These are phyloP conservation scores for Magallana ariakensis DNA, from an alignment of 1,140 invertebrate species.

Conservation along the genomic window DNA sequence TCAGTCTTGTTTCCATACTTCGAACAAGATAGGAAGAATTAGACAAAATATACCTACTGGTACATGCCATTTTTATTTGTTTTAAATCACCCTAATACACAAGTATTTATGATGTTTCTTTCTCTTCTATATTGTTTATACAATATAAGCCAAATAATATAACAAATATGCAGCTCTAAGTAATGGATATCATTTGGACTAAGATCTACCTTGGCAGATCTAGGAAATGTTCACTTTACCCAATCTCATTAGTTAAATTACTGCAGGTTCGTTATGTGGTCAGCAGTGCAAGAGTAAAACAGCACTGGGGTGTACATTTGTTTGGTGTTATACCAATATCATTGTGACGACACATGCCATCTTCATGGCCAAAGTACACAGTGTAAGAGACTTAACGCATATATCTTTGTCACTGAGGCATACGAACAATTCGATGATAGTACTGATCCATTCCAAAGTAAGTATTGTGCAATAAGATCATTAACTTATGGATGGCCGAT, in stretches of 20 bases:
- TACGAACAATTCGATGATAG: not conserved
- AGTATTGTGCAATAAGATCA: slow-evolving; percentile 4
- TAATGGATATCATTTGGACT: slow-evolving; percentile 30
- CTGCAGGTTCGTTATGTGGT: slow-evolving; percentile 13
- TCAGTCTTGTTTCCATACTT: no score
- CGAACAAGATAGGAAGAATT: no score
- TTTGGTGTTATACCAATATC: slow-evolving; percentile 7
- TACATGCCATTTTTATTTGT: no score
- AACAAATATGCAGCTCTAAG: no score
- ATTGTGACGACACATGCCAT: not conserved
- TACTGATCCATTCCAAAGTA: not conserved
- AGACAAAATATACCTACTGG: no score
- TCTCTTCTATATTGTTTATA: no score
- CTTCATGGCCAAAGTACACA: slow-evolving; percentile 10
- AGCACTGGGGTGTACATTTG: not conserved
- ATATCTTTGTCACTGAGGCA: not conserved
- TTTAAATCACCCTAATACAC: no score
- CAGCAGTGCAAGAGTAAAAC: not conserved
- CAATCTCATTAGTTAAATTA: slow-evolving; percentile 14
- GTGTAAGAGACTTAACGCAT: not conserved
- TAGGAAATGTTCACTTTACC: slow-evolving; percentile 5
- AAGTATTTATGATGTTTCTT: no score
- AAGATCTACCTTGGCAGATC: not conserved
- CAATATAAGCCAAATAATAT: no score
- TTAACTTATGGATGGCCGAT: not conserved